phyloP scores from a whole-genome alignment of 2,113 vertebrate species.

The Syngnathus scovelli region DNA sequence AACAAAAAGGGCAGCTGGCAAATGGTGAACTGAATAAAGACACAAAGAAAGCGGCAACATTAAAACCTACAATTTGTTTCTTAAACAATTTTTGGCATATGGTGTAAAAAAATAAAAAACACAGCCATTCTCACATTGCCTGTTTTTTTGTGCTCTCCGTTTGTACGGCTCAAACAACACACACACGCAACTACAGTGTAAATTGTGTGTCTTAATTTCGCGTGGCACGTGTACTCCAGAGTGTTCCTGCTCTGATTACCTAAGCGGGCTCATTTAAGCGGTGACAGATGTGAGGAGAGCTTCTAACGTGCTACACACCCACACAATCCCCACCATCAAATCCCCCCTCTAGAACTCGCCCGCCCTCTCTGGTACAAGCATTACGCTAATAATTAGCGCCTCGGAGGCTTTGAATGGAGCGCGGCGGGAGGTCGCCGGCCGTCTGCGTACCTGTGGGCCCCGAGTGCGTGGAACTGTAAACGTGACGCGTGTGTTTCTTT shows the following conservation, averaged over 20 bases:
- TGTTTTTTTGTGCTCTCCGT: not conserved
- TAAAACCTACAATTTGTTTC: not conserved
- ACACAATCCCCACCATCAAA: conserved; percentile 37
- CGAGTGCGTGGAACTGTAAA: conserved; percentile 23
- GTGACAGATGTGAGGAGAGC: conserved; percentile 70
- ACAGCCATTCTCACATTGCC: not conserved
- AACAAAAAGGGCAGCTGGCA: conserved; percentile 8
- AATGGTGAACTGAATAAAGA: not conserved
- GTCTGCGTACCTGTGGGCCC: conserved; percentile 32
- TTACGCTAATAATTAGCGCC: conserved; percentile 78
- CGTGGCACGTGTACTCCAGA: conserved; percentile 22
- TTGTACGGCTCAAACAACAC: not conserved
- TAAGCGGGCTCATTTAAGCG: conserved; percentile 66
- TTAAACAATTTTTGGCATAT: not conserved
- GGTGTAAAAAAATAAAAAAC: too few species aligned
- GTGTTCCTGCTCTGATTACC: conserved; percentile 51
- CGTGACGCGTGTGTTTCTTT: conserved; percentile 18
- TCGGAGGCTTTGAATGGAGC: conserved; percentile 72
- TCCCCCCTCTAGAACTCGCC: conserved; percentile 35
- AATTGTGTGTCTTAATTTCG: conserved; percentile 31
- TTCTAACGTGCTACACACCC: conserved; percentile 39
- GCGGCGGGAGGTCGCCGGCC: conserved; percentile 50
- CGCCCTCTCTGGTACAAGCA: conserved; percentile 52
- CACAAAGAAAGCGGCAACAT: not conserved
- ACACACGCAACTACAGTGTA: conserved; percentile 4